Evolutionary conservation across 1,140 invertebrate species (phyloP).

Genomic region (Drosophila teissieri): DNA sequence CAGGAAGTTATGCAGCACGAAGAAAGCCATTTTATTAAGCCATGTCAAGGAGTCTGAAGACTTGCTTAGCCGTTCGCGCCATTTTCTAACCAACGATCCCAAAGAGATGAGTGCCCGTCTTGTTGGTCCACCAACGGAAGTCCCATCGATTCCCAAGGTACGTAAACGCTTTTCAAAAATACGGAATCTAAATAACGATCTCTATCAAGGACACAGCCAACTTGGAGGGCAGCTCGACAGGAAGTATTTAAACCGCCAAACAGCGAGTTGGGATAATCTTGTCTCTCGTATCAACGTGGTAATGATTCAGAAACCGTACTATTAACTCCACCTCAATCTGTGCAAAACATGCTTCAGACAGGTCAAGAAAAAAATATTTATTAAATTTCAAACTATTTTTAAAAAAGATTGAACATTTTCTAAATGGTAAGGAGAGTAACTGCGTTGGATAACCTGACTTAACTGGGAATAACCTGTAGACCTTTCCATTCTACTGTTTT

Average conservation of each 20-base stretch:
- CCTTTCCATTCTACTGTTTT: constrained; percentile 12
- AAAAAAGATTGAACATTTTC: background rate
- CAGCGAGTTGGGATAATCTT: background rate
- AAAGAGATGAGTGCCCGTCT: constrained; percentile 14
- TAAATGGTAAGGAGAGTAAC: background rate
- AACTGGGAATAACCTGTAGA: constrained; percentile 12
- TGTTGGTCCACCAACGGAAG: background rate
- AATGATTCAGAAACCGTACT: too few relatives aligned
- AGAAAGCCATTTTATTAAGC: background rate
- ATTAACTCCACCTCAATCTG: constrained; percentile 24
- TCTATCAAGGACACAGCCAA: background rate
- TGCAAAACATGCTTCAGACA: constrained; percentile 25
- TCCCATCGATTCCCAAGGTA: background rate
- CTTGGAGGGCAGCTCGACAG: background rate
- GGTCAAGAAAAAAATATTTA: background rate
- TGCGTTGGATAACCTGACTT: constrained; percentile 3
- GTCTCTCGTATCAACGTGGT: constrained; percentile 19
- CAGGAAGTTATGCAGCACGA: background rate
- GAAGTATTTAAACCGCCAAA: background rate
- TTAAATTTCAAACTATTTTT: too few relatives aligned
- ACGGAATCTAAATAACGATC: background rate
- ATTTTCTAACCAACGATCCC: constrained; percentile 40
- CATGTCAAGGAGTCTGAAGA: constrained; percentile 33
- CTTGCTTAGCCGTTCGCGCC: constrained; percentile 11
- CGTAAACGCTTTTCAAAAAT: background rate